Conservation (phyloP, 2,888 invertebrate genomes). For the Ectemnius lituratus region DNA sequence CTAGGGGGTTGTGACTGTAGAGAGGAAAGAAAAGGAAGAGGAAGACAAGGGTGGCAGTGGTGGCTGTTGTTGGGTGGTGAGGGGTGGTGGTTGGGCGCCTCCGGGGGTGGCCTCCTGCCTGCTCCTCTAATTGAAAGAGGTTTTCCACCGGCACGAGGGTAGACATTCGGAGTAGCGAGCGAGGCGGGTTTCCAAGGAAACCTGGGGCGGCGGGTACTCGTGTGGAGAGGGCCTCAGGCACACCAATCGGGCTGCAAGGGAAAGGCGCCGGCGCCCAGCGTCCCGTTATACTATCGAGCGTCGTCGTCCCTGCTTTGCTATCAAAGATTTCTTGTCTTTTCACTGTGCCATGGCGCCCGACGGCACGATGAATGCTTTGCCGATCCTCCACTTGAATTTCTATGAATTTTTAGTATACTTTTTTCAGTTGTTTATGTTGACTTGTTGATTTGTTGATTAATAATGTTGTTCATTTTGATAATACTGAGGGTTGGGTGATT, state of each 20-base stretch:
- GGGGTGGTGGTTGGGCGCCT: slow-evolving; percentile 59
- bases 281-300: slow-evolving; percentile 71
- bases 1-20: background rate
- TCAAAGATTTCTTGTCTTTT: slow-evolving; percentile 70
- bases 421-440: too few species aligned
- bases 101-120: slow-evolving; percentile 51
- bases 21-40: slow-evolving; percentile 1
- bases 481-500: too few species aligned
- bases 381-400: background rate
- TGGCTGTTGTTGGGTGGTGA: slow-evolving; percentile 36
- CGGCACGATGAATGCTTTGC: slow-evolving; percentile 48
- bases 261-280: slow-evolving; percentile 72
- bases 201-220: slow-evolving; percentile 67
- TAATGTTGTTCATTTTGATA: too few species aligned
- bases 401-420: too few species aligned
- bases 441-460: too few species aligned
- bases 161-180: slow-evolving; percentile 67
- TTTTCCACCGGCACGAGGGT: slow-evolving; percentile 66
- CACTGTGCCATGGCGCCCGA: slow-evolving; percentile 63
- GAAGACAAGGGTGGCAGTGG: slow-evolving; percentile 17
- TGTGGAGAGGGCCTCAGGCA: slow-evolving; percentile 68
- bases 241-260: slow-evolving; percentile 69
- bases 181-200: slow-evolving; percentile 75
- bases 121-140: slow-evolving; percentile 74
- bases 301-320: slow-evolving; percentile 50